Conservation (phyloP, 2,888 invertebrate species). For the Aphodius granarius region DNA sequence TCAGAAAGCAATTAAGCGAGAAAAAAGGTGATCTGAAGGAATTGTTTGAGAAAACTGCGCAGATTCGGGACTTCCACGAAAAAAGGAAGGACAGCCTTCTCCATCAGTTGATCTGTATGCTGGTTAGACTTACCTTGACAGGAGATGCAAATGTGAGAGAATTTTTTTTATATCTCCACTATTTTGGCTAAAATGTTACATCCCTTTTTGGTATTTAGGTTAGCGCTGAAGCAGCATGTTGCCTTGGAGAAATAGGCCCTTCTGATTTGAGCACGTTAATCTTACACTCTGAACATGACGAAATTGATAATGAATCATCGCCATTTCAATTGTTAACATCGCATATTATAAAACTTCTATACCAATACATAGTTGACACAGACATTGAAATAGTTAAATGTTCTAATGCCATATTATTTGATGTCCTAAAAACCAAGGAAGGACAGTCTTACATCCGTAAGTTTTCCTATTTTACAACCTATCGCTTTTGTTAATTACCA, state of each 20-base stretch:
- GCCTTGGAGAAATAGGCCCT: conserved; percentile 77
- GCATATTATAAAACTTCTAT: conserved; percentile 54
- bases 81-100: conserved; percentile 64
- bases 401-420: conserved; percentile 59
- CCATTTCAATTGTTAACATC: conserved; percentile 58
- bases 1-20: conserved; percentile 57
- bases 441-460: conserved; percentile 55
- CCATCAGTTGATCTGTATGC: conserved; percentile 63
- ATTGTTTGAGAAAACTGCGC: conserved; percentile 59
- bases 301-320: conserved; percentile 47
- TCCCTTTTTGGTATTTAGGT: conserved; percentile 53
- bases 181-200: background rate
- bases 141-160: conserved; percentile 54
- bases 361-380: conserved; percentile 59
- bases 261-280: conserved; percentile 71
- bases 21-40: conserved; percentile 59
- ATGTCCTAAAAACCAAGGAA: conserved; percentile 58
- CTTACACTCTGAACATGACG: conserved; percentile 58
- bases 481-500: no score
- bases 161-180: background rate
- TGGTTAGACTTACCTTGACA: conserved; percentile 61
- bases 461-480: conserved; percentile 17
- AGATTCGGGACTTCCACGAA: conserved; percentile 64
- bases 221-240: conserved; percentile 70
- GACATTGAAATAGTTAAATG: conserved; percentile 59